Conservation (phyloP, 2,113 vertebrate genomes). For the Alethe castanea region DNA sequence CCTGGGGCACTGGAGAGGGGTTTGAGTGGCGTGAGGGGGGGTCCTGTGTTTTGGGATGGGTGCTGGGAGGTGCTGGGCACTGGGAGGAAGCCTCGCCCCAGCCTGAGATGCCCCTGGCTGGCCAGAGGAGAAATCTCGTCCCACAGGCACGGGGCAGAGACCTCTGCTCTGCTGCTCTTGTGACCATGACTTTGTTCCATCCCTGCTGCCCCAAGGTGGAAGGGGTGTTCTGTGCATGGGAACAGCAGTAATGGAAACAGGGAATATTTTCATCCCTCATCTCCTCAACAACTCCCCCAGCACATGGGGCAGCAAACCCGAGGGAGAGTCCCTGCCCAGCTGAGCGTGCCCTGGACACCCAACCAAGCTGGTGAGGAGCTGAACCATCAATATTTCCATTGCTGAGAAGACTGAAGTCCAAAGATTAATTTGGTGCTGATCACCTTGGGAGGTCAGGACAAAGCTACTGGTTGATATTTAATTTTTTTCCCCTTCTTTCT, state of each 20-base stretch:
- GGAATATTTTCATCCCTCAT: not conserved
- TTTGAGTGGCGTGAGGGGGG: rapidly evolving
- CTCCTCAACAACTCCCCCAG: not conserved
- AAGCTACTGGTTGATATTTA: not conserved
- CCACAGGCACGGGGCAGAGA: not conserved
- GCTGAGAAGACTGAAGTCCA: not conserved
- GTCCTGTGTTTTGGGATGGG: rapidly evolving
- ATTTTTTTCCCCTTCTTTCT: not conserved
- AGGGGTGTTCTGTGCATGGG: not conserved
- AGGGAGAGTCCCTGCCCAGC: not conserved
- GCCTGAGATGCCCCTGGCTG: not conserved
- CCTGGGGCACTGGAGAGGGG: rapidly evolving
- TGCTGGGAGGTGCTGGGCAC: not conserved
- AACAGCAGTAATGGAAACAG: not conserved
- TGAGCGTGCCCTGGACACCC: not conserved
- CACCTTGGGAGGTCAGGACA: not conserved
- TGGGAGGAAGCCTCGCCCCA: not conserved
- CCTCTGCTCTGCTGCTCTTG: not conserved
- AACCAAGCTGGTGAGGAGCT: not conserved
- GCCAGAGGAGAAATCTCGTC: not conserved
- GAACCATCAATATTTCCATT: not conserved
- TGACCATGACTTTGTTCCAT: not conserved
- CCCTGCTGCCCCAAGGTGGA: not conserved
- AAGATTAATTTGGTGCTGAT: not conserved
- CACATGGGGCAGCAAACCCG: rapidly evolving